Percentiles rank a stretch among this genome's conserved stretches.
Conservation (phyloP, 2,888 invertebrate species). For the Leptogaster cylindrica region DNA sequence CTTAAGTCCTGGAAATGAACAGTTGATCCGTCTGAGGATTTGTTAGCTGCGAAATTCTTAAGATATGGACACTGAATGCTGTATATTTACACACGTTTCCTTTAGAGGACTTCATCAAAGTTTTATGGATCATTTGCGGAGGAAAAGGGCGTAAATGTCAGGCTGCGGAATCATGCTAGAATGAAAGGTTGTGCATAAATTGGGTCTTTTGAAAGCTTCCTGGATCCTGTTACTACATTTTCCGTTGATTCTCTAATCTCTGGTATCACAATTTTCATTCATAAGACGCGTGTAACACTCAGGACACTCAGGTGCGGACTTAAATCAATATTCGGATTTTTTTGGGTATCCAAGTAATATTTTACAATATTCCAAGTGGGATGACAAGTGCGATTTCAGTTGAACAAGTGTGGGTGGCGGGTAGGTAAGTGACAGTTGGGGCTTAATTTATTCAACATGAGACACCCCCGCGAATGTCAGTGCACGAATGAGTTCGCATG, state of each 20-base stretch:
- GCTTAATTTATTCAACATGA: slow-evolving; percentile 24
- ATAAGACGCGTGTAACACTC: too few relatives aligned
- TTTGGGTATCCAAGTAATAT: slow-evolving; percentile 23
- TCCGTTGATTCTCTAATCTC: slow-evolving; percentile 16
- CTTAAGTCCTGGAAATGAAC: slow-evolving; percentile 28
- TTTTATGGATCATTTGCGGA: slow-evolving; percentile 30
- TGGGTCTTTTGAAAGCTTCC: slow-evolving; percentile 20
- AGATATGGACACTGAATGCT: background rate
- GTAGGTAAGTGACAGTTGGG: slow-evolving; percentile 18
- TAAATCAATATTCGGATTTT: slow-evolving; percentile 32
- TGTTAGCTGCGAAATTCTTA: slow-evolving; percentile 8
- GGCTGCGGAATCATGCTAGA: slow-evolving; percentile 4
- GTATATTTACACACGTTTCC: slow-evolving; percentile 25
- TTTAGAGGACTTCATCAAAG: slow-evolving; percentile 31
- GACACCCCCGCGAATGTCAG: slow-evolving; percentile 17
- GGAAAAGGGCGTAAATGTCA: slow-evolving; percentile 37
- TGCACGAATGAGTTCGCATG: too few relatives aligned
- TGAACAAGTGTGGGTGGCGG: too few relatives aligned
- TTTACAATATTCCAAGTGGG: slow-evolving; percentile 8
- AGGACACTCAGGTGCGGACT: background rate
- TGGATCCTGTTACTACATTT: slow-evolving; percentile 23
- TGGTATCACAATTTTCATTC: slow-evolving; percentile 16
- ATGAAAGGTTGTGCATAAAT: slow-evolving; percentile 13
- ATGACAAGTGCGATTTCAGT: slow-evolving; percentile 11
- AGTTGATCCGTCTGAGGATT: slow-evolving; percentile 1